Conservation (phyloP, 2,888 invertebrate species). For the Zeuzera pyrina region DNA sequence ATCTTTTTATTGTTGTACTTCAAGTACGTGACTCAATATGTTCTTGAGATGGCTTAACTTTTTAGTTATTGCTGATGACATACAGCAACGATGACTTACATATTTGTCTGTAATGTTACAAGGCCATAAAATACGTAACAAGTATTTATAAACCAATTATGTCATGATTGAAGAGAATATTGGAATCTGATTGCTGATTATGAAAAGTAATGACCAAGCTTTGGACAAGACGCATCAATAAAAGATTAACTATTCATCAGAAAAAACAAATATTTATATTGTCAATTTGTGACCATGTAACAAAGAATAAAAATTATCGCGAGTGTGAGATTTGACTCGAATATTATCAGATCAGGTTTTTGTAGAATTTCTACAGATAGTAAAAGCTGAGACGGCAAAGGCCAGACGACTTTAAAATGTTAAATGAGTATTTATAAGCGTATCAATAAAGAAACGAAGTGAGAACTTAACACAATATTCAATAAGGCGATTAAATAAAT, state of each 20-base stretch:
- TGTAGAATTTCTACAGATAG: conserved; percentile 11
- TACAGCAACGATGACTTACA: too few relatives aligned
- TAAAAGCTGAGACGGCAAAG: conserved; percentile 24
- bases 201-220: not conserved
- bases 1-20: conserved; percentile 24
- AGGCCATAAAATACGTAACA: conserved; percentile 10
- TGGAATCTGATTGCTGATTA: conserved; percentile 8
- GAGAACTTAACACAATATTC: conserved; percentile 18
- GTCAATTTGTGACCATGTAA: conserved; percentile 1
- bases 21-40: conserved; percentile 20
- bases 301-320: not conserved
- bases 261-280: not conserved
- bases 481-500: conserved; percentile 31
- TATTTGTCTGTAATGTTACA: too few relatives aligned
- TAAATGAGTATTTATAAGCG: conserved; percentile 30
- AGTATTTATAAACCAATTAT: conserved; percentile 13
- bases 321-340: not conserved
- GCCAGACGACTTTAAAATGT: conserved; percentile 23
- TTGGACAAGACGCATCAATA: not conserved
- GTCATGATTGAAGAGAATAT: conserved; percentile 11
- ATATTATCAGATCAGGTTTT: conserved; percentile 1
- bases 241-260: not conserved
- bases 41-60: conserved; percentile 17
- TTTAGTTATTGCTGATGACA: too few relatives aligned
- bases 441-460: conserved; percentile 18